Percentiles rank a stretch among this genome's conserved stretches.
phyloP scores from a whole-genome alignment of 2,797 vertebrate species.

The Rhinichthys osculus region DNA sequence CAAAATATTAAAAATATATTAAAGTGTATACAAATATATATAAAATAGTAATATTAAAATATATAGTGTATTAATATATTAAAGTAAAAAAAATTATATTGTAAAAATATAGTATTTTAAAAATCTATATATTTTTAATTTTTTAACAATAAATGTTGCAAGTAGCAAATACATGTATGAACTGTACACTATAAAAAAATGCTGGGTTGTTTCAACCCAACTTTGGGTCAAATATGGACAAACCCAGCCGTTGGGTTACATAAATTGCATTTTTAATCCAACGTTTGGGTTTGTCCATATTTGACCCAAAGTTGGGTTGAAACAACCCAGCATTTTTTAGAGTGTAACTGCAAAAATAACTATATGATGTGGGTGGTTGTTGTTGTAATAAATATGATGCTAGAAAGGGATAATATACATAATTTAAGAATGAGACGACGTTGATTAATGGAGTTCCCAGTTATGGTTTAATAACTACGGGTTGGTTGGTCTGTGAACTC shows the following conservation, averaged over 20 bases:
- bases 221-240: too few species aligned
- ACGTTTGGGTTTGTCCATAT: too few species aligned
- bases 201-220: too few species aligned
- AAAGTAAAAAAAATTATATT: not conserved
- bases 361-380: too few species aligned
- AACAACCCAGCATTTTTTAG: too few species aligned
- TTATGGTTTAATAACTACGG: not conserved
- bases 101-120: not conserved
- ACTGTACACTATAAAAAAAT: too few species aligned
- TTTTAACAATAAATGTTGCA: not conserved
- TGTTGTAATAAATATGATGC: not conserved
- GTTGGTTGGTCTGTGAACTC: not conserved
- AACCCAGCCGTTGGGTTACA: too few species aligned
- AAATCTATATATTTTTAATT: not conserved
- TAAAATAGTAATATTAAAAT: not conserved
- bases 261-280: too few species aligned
- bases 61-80: not conserved
- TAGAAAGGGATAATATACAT: not conserved
- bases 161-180: not conserved
- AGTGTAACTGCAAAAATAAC: not conserved
- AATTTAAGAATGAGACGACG: not conserved
- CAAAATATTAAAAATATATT: not conserved
- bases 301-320: too few species aligned
- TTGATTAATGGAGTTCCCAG: not conserved
- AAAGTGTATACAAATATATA: not conserved